These are phyloP conservation scores for Phalacrocorax brasilianus DNA, from an alignment of 2,113 vertebrate species.

Conservation along the genomic window DNA sequence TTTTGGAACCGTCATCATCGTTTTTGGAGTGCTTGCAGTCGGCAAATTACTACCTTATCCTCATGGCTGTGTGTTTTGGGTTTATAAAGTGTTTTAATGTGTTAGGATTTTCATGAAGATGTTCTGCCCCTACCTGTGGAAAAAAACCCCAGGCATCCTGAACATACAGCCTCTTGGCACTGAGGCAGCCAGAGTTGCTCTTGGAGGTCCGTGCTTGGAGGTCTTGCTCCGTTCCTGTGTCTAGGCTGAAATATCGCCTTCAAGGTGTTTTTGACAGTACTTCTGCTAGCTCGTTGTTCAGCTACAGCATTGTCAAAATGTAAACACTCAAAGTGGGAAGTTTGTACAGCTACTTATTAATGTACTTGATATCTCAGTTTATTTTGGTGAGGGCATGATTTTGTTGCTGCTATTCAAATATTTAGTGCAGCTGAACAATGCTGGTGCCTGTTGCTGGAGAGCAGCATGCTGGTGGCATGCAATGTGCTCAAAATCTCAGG, in stretches of 20 bases:
- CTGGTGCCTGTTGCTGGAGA: background rate
- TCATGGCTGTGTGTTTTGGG: background rate
- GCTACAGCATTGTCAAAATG: background rate
- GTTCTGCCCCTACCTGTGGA: background rate
- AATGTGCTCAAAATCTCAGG: background rate
- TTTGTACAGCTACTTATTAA: background rate
- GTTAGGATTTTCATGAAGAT: background rate
- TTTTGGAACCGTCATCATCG: background rate
- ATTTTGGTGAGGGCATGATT: background rate
- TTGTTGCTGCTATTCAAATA: accelerated
- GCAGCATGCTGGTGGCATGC: background rate
- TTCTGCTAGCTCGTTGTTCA: background rate
- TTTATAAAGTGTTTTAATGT: background rate
- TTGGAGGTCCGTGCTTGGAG: background rate
- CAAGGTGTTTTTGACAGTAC: background rate
- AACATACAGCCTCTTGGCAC: background rate
- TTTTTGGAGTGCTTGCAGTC: background rate
- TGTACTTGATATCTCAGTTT: background rate
- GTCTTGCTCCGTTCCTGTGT: background rate
- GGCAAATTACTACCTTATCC: background rate
- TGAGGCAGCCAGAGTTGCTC: background rate
- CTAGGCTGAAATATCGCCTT: background rate
- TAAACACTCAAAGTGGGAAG: background rate
- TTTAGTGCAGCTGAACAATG: background rate
- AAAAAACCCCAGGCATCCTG: background rate